Evolutionary conservation across 92 coral and sea anemone genomes (phyloP).

Genomic region (Paragorgia papillata): DNA sequence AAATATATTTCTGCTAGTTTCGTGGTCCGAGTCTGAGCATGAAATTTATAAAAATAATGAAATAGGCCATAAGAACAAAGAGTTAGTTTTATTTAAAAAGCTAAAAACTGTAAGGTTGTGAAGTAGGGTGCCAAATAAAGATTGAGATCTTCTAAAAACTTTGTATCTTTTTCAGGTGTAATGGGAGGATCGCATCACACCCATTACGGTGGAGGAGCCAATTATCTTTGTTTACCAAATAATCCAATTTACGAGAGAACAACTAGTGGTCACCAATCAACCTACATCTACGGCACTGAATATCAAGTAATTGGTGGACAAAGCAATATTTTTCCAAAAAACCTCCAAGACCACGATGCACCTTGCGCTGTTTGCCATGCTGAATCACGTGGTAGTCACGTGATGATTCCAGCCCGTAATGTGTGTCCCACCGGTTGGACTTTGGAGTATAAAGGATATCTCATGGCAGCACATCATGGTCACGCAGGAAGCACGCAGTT

Average conservation of each 20-base stretch:
- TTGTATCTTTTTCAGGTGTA: constrained; percentile 27
- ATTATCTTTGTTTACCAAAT: constrained; percentile 64
- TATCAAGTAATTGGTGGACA: constrained; percentile 55
- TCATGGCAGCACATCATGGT: constrained; percentile 59
- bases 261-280: constrained; percentile 38
- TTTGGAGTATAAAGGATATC: constrained; percentile 71
- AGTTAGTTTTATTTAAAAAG: no score
- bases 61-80: no score
- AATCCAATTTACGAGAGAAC: constrained; percentile 54
- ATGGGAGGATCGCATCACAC: constrained; percentile 54
- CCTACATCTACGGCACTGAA: constrained; percentile 62
- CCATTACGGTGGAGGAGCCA: constrained; percentile 66
- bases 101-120: no score
- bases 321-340: constrained; percentile 13
- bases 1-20: no score
- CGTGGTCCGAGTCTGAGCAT: no score
- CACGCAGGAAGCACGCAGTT: constrained; percentile 45
- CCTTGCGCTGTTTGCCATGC: constrained; percentile 64
- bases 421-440: constrained; percentile 71
- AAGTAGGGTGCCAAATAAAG: no score
- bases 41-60: no score
- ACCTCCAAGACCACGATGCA: constrained; percentile 60
- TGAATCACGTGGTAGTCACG: constrained; percentile 60
- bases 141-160: no score
- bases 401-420: constrained; percentile 72